phyloP scores from a whole-genome alignment of 2,113 vertebrate species.

The Pedionomus torquatus region DNA sequence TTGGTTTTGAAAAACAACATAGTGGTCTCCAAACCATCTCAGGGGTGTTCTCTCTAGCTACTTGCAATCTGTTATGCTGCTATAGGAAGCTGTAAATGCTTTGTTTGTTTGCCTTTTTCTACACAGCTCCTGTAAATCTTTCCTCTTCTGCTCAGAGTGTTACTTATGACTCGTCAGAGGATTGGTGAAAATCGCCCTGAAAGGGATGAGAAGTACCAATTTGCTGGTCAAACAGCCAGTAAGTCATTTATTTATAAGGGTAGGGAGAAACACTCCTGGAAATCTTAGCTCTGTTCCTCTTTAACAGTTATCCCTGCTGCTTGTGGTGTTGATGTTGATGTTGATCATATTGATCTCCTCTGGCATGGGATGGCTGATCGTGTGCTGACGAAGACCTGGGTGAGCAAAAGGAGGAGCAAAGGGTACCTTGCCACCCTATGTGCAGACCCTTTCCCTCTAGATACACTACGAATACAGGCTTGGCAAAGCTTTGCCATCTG shows the following conservation, averaged over 20 bases:
- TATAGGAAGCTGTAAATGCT: not conserved
- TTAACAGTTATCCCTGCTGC: rapidly evolving
- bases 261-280: not conserved
- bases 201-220: not conserved
- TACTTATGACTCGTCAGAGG: not conserved
- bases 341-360: not conserved
- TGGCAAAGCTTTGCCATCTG: not conserved
- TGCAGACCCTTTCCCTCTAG: not conserved
- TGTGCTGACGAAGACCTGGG: not conserved
- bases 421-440: rapidly evolving
- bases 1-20: slow-evolving; percentile 3
- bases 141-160: not conserved
- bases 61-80: not conserved
- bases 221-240: not conserved
- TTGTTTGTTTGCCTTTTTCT: slow-evolving; percentile 6
- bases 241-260: not conserved
- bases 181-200: slow-evolving; percentile 12
- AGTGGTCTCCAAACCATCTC: not conserved
- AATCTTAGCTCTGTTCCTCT: not conserved
- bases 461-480: not conserved
- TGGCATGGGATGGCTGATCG: rapidly evolving
- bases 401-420: not conserved
- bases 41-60: not conserved
- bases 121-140: not conserved
- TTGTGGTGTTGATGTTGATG: not conserved